phyloP scores from a whole-genome alignment of 2,797 vertebrate genomes.

The Lutjanus campechanus region DNA sequence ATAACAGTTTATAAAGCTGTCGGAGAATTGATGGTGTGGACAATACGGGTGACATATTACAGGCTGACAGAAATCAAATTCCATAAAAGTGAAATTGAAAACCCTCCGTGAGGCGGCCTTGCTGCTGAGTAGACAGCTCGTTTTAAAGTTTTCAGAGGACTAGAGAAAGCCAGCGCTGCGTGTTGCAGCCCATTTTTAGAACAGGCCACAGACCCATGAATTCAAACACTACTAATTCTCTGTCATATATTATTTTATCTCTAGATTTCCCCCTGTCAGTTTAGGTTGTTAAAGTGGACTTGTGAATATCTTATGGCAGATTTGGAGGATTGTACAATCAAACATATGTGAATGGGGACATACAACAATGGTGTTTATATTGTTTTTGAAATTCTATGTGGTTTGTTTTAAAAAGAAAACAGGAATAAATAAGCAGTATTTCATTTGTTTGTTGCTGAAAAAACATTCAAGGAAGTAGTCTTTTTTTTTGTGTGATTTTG shows the following conservation, averaged over 20 bases:
- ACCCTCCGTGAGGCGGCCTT: constrained; percentile 75
- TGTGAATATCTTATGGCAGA: constrained; percentile 38
- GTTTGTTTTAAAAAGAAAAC: neutral
- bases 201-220: constrained; percentile 35
- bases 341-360: neutral
- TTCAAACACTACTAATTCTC: constrained; percentile 54
- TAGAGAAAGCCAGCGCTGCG: constrained; percentile 59
- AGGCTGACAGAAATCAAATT: constrained; percentile 90
- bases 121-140: constrained; percentile 82
- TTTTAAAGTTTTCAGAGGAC: constrained; percentile 81
- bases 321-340: constrained; percentile 6
- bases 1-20: constrained; percentile 90
- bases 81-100: constrained; percentile 90
- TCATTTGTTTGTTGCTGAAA: neutral
- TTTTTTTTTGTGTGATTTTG: constrained; percentile 5
- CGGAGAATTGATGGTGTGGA: constrained; percentile 84
- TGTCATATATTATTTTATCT: constrained; percentile 36
- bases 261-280: constrained; percentile 35
- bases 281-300: constrained; percentile 38
- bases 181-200: constrained; percentile 74
- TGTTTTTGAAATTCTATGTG: constrained; percentile 4
- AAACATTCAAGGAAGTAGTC: constrained; percentile 14
- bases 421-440: neutral
- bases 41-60: constrained; percentile 87
- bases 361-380: neutral